Percentiles rank a stretch among this genome's conserved stretches.
Evolutionary conservation across 2,113 vertebrate species (phyloP).

Genomic region (Haemorhous mexicanus): DNA sequence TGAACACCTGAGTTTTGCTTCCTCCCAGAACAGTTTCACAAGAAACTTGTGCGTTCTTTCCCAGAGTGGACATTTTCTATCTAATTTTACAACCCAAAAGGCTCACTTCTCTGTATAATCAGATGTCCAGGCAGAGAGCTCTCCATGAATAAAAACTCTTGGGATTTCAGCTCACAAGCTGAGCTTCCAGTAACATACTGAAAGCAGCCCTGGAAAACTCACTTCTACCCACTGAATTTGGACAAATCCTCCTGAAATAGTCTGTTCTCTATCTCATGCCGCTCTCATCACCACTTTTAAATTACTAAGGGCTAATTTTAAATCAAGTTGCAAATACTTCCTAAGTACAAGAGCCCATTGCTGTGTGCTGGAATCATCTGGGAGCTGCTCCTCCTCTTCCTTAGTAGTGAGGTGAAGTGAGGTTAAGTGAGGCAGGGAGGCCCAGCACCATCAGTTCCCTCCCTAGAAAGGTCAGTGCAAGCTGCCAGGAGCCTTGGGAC

Average conservation of each 20-base stretch:
- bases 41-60: neutral
- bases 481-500: neutral
- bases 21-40: neutral
- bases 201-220: neutral
- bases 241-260: neutral
- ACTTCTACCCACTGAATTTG: neutral
- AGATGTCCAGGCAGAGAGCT: neutral
- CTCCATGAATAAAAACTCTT: neutral
- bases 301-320: slow-evolving; percentile 46
- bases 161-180: neutral
- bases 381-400: neutral
- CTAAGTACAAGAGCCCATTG: slow-evolving; percentile 19
- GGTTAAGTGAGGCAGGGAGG: neutral
- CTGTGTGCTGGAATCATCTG: fast-evolving
- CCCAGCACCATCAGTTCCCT: fast-evolving
- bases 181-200: neutral
- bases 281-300: neutral
- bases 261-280: neutral
- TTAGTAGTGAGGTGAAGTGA: neutral
- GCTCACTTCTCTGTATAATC: neutral
- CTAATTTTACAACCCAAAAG: neutral
- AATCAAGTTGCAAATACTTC: slow-evolving; percentile 24
- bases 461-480: neutral
- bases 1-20: neutral
- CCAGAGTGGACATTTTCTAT: neutral